Conservation (phyloP, 2,888 invertebrate species). For the Heterodera filipjevi region DNA sequence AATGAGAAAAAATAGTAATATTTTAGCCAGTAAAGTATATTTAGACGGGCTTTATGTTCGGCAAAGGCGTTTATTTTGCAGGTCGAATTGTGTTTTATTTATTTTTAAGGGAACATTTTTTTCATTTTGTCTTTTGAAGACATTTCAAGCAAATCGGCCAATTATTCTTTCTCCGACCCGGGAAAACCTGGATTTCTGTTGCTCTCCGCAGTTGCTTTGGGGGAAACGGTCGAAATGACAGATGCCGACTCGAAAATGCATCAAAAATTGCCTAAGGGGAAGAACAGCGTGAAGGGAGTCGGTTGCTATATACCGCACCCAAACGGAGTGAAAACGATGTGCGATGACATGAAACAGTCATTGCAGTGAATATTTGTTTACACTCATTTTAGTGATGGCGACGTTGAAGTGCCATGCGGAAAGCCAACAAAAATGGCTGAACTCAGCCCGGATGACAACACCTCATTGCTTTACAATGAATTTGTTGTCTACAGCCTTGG, state of each 20-base stretch:
- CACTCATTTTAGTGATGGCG: slow-evolving; percentile 48
- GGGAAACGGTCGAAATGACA: slow-evolving; percentile 63
- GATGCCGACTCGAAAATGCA: slow-evolving; percentile 66
- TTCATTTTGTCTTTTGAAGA: slow-evolving; percentile 54
- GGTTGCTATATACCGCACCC: slow-evolving; percentile 67
- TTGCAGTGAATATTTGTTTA: too few relatives aligned
- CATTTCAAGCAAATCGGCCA: slow-evolving; percentile 70
- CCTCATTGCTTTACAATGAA: slow-evolving; percentile 70
- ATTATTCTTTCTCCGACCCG: slow-evolving; percentile 68
- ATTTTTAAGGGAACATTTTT: too few relatives aligned
- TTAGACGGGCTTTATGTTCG: slow-evolving; percentile 69
- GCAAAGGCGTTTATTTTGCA: slow-evolving; percentile 70
- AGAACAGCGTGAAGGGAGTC: slow-evolving; percentile 67
- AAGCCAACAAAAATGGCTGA: slow-evolving; percentile 59
- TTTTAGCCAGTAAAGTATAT: not conserved
- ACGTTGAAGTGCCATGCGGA: slow-evolving; percentile 67
- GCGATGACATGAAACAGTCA: not conserved
- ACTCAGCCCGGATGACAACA: slow-evolving; percentile 39
- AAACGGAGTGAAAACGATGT: slow-evolving; percentile 41
- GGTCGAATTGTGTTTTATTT: too few relatives aligned
- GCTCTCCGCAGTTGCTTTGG: slow-evolving; percentile 67
- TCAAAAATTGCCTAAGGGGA: slow-evolving; percentile 66
- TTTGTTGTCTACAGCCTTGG: slow-evolving; percentile 68
- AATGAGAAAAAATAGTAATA: not conserved
- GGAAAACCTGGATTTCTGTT: slow-evolving; percentile 67